These are phyloP conservation scores for Saimiri boliviensis DNA, from an alignment of 2,113 vertebrate genomes.

Conservation along the genomic window DNA sequence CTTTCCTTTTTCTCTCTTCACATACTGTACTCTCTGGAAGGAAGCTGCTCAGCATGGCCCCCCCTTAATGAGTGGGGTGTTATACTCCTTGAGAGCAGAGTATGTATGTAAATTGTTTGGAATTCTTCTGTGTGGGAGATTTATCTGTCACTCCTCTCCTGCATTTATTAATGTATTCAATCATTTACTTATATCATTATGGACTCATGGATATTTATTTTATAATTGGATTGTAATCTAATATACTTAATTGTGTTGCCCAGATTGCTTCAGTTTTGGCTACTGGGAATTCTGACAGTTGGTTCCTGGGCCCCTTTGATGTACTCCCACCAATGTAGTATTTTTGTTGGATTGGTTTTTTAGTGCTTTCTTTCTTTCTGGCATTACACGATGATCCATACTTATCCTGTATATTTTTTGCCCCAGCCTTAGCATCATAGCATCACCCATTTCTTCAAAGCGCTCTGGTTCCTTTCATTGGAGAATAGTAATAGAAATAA, in stretches of 20 bases:
- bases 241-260: neutral
- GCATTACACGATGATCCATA: neutral
- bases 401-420: neutral
- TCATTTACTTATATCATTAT: constrained; percentile 1
- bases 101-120: neutral
- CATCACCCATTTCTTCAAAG: neutral
- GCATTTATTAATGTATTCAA: constrained; percentile 7
- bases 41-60: neutral
- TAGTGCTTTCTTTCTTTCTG: neutral
- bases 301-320: neutral
- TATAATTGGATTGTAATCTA: neutral
- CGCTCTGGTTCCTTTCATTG: neutral
- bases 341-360: neutral
- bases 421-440: neutral
- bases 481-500: neutral
- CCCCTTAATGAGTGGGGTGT: neutral
- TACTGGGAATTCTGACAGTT: neutral
- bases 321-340: neutral
- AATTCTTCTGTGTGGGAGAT: neutral
- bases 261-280: neutral
- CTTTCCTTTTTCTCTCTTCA: neutral
- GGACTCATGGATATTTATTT: neutral
- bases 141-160: neutral
- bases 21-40: neutral
- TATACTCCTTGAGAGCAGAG: neutral